Conservation (phyloP, 2,797 vertebrate species). For the Eidolon dupreanum region DNA sequence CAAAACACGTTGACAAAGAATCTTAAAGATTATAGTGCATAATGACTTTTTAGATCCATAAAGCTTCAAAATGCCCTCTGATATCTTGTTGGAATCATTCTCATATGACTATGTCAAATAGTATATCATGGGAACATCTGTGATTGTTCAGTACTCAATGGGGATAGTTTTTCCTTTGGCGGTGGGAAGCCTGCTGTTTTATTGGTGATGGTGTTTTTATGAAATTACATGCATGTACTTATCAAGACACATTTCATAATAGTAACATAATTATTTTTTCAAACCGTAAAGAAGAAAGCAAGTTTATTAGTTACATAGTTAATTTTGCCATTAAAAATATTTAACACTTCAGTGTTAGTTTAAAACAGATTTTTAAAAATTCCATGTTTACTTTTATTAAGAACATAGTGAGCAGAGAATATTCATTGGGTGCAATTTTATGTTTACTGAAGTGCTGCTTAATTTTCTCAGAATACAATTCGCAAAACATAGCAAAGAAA, state of each 20-base stretch:
- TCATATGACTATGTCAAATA: background rate
- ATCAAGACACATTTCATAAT: background rate
- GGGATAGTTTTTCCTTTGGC: background rate
- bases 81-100: background rate
- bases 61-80: background rate
- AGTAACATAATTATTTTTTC: conserved; percentile 14
- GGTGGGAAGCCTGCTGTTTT: background rate
- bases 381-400: background rate
- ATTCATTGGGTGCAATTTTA: background rate
- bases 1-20: background rate
- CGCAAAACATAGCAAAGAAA: background rate
- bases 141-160: background rate
- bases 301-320: background rate
- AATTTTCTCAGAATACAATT: background rate
- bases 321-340: background rate
- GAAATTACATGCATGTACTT: background rate
- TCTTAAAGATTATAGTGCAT: background rate
- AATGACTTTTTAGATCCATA: background rate
- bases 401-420: background rate
- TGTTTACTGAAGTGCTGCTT: background rate
- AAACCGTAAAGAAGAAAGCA: background rate
- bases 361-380: conserved; percentile 9
- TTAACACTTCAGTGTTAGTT: background rate
- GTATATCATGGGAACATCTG: background rate
- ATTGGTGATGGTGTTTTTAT: background rate